Evolutionary conservation across 2,113 vertebrate genomes (phyloP), one percentile per base, ranked within the genome.

Genomic region (Theropithecus gelada): DNA sequence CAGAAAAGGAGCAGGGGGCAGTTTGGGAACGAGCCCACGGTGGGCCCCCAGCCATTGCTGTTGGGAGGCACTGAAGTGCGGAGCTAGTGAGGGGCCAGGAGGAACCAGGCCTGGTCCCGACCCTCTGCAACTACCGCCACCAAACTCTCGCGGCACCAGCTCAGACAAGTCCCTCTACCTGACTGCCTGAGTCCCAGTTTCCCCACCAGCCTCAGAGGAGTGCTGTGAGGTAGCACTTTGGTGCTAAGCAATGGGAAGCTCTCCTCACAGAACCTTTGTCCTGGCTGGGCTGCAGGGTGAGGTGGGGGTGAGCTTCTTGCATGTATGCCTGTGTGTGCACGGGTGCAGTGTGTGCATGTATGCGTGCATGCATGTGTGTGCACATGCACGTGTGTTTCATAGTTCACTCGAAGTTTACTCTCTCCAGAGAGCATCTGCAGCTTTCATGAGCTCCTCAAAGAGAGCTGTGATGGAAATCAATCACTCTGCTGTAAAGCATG

Each of bases 321-420:
- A 0, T 16, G 35, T 4, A 12, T 55, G 73, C 0, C 2, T 22
- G 32, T 1, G 2, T 27, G 32, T 8, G 14, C 25, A 27, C 0
- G 8, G 27, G 43, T 59, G 80, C 55, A 55, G 14, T 16, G 40
- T 23, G 4, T 27, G 61, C 27, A 30, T 64, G 61, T 30, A 30
- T 30, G 17, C 1, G 5, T 11, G n/a, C 4, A 6, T 66, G 73
- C 0, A 2, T 12, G 20, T 2, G 2, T 45, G 32, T 6, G 16
- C 18, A 22, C 0, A 1, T 38, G 38, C n/a, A 59, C 38, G 8
- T 16, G 40, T 22, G 4, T 30, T 43, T 43, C 16, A 23, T 30
- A 43, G 52, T 23, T 59, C 12, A 35, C 4, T 23, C 11, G 13
- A 57, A 30, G 8, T 64, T 68, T 38, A 16, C 48, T 30, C 38